Base-by-base conservation (phyloP, 2,888 invertebrate species). In the Malacosoma neustria region DNA sequence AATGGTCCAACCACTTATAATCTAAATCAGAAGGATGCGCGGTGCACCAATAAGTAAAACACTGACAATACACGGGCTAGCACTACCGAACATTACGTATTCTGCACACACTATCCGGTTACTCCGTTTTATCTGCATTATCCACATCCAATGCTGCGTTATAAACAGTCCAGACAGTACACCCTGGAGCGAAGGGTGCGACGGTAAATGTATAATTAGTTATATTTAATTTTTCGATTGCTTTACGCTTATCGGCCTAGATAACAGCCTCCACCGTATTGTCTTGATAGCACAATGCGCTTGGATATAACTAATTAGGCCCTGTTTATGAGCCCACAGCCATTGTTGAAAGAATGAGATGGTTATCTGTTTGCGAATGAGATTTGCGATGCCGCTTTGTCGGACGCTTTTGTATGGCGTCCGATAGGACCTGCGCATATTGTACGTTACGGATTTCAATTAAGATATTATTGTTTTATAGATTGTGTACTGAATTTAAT, bases 261-360 rank as follows among this genome's bases (percentile, higher is more conserved):
- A 82, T 84, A 84, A 80, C 71, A 60, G 51, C 57, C 71, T 70
- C 73, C 77, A 73, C 74, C 80, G 74, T 76, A 84, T 84, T 82
- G 82, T 82, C 70, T 67, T 69, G 58, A 80, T 79, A 77, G 54
- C 68, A 79, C 81, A 82, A 82, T 81, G 81, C 80, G 73, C 72
- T 71, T 65, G 73, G 79, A 82, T 84, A 85, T 84, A 82, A 82
- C 84, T 85, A 85, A 85, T 84, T 85, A 85, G 84, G 76, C 71
- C 62, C 76, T 71, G 72, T 79, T 82, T 82, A 85, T 85, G 81
- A 81, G 72, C 66, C 61, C 65, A 66, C 65, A 68, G 65, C 80
- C 80, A 82, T 82, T 82, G 81, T 85, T 77, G 81, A 77, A 82
- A 82, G 80, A 81, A 75, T 74, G 71, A 81, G 82, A 84, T 82